Base-by-base conservation (phyloP, 2,888 invertebrate genomes). In the Athetis lepigone region DNA sequence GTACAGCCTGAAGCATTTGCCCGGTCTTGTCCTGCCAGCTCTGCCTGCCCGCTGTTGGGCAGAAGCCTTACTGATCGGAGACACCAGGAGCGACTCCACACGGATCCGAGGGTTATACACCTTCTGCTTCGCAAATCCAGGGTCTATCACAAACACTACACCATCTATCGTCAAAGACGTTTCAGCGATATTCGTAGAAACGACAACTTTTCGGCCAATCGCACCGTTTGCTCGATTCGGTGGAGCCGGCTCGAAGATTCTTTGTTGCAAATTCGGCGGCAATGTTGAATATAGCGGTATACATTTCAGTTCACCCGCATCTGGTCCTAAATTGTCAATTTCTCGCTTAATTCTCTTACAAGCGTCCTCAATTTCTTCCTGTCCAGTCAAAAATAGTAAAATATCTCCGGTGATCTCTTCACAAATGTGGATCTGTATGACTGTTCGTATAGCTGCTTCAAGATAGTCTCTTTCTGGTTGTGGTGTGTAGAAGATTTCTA, bases 101-200 rank as follows among this genome's bases (percentile, higher is more conserved):
- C 99, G 96, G 80, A 93, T 93, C 4, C 98, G 95, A 0, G 98
- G 98, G 87, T 98, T 98, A 88, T 98, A 98, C 5, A 98, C 90
- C 95, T 99, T 99, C 90, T 99, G 99, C 87, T 99, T 99, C 0
- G 99, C 99, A 93, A 99, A 99, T 9, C 99, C 99, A 0, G 99
- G 99, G 93, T 99, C 99, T 85, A 99, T 99, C 9, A 99, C 99
- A 89, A 99, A 99, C 11, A 99, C 99, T 1, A 99, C 99, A 49
- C 99, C 99, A 85, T 99, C 99, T 83, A 99, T 99, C 5, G 99
- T 99, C 23, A 99, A 92, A 0, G 99, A 99, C 0, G 99, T 99
- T 95, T 99, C 99, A 0, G 99, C 99, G 78, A 99, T 99, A 89
- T 99, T 99, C 0, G 99, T 99, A 0, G 99, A 99, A 0, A 99